Evolutionary conservation across 2,888 invertebrate genomes (phyloP).

Genomic region (Sarcophaga rosellei): DNA sequence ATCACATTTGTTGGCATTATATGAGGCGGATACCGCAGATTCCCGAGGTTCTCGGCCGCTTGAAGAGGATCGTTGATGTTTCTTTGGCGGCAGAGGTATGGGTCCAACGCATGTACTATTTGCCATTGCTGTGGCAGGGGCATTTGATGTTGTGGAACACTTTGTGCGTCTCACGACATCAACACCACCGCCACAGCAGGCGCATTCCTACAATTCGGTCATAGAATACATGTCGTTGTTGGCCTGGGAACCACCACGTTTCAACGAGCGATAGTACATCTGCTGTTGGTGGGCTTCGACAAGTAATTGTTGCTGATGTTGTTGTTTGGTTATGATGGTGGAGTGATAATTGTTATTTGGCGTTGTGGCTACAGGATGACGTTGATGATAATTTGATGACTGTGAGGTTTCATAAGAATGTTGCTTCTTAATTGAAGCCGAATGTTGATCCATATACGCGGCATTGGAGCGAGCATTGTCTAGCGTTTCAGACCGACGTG

Average conservation of each 20-base stretch:
- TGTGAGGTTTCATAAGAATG: constrained; percentile 78
- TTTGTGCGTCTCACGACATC: constrained; percentile 79
- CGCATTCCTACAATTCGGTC: constrained; percentile 85
- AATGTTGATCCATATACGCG: constrained; percentile 78
- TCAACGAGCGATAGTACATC: constrained; percentile 82
- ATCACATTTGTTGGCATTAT: constrained; percentile 77
- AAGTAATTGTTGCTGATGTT: constrained; percentile 71
- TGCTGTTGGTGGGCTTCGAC: constrained; percentile 75
- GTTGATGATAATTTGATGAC: constrained; percentile 75
- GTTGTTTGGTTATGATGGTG: constrained; percentile 72
- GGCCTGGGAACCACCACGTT: constrained; percentile 80
- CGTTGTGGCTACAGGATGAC: constrained; percentile 70
- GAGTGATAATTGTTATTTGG: constrained; percentile 72
- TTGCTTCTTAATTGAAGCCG: constrained; percentile 73
- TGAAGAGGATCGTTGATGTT: constrained; percentile 73
- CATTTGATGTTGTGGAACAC: constrained; percentile 73
- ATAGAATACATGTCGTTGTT: constrained; percentile 87
- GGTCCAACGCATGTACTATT: constrained; percentile 70
- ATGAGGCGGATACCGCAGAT: constrained; percentile 63
- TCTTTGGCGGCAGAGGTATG: constrained; percentile 72
- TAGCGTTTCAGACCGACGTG: constrained; percentile 77
- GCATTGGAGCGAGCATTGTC: constrained; percentile 76
- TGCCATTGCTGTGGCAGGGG: constrained; percentile 75
- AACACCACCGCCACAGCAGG: constrained; percentile 82
- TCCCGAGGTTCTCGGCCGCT: constrained; percentile 63